Conservation (phyloP, 1,140 invertebrate genomes). For the Kradibia gibbosae region DNA sequence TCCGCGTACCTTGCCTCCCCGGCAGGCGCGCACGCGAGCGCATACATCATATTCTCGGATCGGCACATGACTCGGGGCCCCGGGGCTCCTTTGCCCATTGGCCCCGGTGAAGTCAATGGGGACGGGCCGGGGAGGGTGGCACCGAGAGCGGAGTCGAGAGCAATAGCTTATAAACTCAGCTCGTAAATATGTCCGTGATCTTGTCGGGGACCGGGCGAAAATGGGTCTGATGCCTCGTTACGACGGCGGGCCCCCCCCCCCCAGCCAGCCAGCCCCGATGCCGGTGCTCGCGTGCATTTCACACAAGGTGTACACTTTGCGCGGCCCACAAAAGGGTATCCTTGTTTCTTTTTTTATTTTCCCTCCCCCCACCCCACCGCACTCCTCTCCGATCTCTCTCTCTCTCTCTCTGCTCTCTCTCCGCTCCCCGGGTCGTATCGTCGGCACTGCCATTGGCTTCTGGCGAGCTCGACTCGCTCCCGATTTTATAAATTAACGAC, state of each 20-base stretch:
- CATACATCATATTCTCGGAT: constrained; percentile 4
- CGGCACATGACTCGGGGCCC: constrained; percentile 1
- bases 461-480: too few relatives aligned
- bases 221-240: constrained; percentile 54
- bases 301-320: neutral
- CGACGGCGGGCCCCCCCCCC: neutral
- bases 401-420: too few relatives aligned
- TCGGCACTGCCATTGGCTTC: too few relatives aligned
- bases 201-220: constrained; percentile 68
- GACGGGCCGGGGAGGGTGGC: neutral
- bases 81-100: neutral
- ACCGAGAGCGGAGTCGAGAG: constrained; percentile 38
- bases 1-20: neutral
- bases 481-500: too few relatives aligned
- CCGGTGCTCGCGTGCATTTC: neutral
- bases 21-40: too few relatives aligned
- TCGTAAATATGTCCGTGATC: constrained; percentile 68
- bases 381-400: too few relatives aligned
- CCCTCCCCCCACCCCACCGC: too few relatives aligned
- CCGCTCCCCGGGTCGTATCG: too few relatives aligned
- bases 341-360: neutral
- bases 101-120: neutral
- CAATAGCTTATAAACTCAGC: constrained; percentile 56
- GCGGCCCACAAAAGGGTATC: too few relatives aligned
- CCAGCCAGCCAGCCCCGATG: neutral